phyloP scores from a whole-genome alignment of 1,140 invertebrate species.

The Drosophila erecta region DNA sequence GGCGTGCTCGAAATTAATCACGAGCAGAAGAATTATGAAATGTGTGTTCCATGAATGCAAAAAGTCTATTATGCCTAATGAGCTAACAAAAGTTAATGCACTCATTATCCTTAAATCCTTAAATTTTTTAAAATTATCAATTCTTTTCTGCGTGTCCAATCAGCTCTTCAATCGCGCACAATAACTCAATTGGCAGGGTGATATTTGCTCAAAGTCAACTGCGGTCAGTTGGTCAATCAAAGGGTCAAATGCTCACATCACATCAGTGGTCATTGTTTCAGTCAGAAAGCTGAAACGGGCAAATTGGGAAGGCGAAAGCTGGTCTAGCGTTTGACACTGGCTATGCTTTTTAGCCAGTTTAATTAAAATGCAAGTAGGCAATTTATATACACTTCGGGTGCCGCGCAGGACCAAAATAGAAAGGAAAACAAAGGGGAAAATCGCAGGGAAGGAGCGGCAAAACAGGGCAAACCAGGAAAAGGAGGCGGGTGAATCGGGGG shows the following conservation, averaged over 20 bases:
- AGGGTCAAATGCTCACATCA: conserved; percentile 72
- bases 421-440: conserved; percentile 14
- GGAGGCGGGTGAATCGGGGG: no score
- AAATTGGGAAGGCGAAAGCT: conserved; percentile 28
- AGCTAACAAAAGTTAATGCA: no score
- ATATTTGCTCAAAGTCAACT: conserved; percentile 72
- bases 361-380: conserved; percentile 83
- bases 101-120: no score
- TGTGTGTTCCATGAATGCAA: not conserved
- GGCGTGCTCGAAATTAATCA: conserved; percentile 57
- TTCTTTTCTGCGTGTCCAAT: no score
- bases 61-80: not conserved
- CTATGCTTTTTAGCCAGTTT: conserved; percentile 76
- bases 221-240: conserved; percentile 80
- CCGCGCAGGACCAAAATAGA: conserved; percentile 22
- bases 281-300: conserved; percentile 1
- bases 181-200: conserved; percentile 32
- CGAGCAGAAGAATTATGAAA: conserved; percentile 14
- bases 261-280: conserved; percentile 64
- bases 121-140: no score
- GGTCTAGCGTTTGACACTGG: conserved; percentile 73
- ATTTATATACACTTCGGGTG: conserved; percentile 80
- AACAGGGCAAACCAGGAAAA: not conserved
- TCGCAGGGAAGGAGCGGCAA: conserved; percentile 5
- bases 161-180: not conserved